These are phyloP conservation scores for Diadegma fenestrale DNA, from an alignment of 2,888 invertebrate species.

Conservation along the genomic window DNA sequence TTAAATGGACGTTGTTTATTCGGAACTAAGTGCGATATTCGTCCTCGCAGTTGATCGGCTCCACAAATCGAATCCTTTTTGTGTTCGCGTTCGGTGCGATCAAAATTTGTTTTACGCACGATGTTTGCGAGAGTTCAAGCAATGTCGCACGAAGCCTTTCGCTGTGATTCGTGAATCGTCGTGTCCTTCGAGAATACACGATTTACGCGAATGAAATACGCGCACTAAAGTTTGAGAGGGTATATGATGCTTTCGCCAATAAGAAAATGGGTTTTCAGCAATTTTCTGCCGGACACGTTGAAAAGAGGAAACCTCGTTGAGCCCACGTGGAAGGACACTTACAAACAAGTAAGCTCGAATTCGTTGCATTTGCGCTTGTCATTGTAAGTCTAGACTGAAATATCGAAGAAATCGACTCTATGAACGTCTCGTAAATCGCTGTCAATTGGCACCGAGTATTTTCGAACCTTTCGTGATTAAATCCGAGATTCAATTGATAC, in stretches of 20 bases:
- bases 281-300: conserved; percentile 67
- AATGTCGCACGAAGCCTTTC: neutral
- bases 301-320: conserved; percentile 61
- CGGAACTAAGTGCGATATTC: conserved; percentile 38
- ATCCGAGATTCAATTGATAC: neutral
- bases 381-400: neutral
- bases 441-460: conserved; percentile 10
- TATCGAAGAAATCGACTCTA: neutral
- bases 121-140: neutral
- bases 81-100: neutral
- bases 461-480: neutral
- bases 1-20: conserved; percentile 28
- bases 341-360: conserved; percentile 72
- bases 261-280: conserved; percentile 72
- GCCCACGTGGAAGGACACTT: conserved; percentile 68
- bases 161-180: neutral
- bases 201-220: conserved; percentile 2
- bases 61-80: neutral
- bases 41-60: conserved; percentile 31
- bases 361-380: neutral
- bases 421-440: neutral
- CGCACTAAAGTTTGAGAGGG: neutral
- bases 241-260: conserved; percentile 70
- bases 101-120: neutral
- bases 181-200: neutral